Base-by-base conservation (phyloP, 2,113 vertebrate species). In the Oncorhynchus kisutch region DNA sequence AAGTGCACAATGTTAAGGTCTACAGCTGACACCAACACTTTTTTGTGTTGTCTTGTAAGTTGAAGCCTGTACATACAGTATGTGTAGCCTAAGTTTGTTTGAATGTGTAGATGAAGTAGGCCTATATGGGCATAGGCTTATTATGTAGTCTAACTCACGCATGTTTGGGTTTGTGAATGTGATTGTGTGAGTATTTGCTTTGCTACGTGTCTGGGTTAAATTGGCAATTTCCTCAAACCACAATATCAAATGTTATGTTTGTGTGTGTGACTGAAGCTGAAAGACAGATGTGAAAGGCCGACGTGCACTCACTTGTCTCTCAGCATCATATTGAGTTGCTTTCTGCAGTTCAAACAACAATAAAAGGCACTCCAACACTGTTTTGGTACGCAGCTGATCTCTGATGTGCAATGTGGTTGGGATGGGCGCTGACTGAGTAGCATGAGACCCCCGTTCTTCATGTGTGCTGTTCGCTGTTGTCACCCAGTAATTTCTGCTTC, bases 221-320 rank as follows among this genome's bases (percentile, higher is more conserved):
- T 67, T 67, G 66, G 27, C 66, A 67, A 67, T 67, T 31, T 67
- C 16, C 1, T 27, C 13, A 1, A 20, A 67, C 27, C 66, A 8
- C 66, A 12, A 34, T 34, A 34, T 29, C 66, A 34, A 31, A 3
- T 60, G 25, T 25, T 31, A 3, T 59, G 57, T 62, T 8, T 22
- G 18, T 5, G 51, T 5, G 51, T 57, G 29, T 49, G 51, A 39
- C 20, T 39, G 20, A 81, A 74, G 76, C 59, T 79, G 80, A 87
- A 82, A 82, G 67, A 34, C 25, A 27, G 60, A 71, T 84, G 76
- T 88, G 86, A 87, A 83, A 88, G 84, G 68, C 59, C 89, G 86
- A 88, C 62, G 16, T 18, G 34, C 51, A 57, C 11, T 57, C 34
- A 69, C 34, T 20, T 29, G 54, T 12, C 31, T 9, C 25, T 34